These are phyloP conservation scores for Conus betulinus DNA, from an alignment of 1,140 invertebrate genomes.

Conservation along the genomic window DNA sequence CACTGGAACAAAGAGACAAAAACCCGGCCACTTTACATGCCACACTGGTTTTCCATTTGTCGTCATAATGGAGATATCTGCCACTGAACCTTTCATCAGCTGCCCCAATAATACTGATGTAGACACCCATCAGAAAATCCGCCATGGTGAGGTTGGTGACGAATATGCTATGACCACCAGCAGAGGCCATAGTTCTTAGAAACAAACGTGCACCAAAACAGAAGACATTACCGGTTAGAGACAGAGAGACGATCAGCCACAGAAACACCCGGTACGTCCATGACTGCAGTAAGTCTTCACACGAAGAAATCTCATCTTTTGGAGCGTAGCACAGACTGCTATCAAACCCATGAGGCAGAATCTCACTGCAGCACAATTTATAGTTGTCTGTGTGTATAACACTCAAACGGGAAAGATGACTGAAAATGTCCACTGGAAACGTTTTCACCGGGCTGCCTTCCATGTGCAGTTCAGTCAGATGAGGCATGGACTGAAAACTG, in stretches of 20 bases:
- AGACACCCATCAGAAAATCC: constrained; percentile 38
- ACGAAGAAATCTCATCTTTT: neutral
- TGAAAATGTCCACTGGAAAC: no score
- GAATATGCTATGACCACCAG: constrained; percentile 39
- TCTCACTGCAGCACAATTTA: neutral
- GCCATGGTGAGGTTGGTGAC: constrained; percentile 48
- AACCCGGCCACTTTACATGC: constrained; percentile 30
- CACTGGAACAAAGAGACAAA: constrained; percentile 38
- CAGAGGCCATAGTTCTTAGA: no score
- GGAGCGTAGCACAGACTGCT: neutral
- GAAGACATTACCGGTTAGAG: no score
- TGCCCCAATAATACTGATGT: constrained; percentile 30
- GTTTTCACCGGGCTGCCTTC: no score
- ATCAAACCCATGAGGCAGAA: neutral
- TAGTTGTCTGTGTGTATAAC: neutral
- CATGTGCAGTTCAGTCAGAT: no score
- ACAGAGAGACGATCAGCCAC: neutral
- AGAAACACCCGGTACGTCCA: neutral
- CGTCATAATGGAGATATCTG: constrained; percentile 16
- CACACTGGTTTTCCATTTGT: constrained; percentile 23
- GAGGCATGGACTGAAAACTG: no score
- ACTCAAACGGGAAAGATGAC: no score
- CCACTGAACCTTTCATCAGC: constrained; percentile 54
- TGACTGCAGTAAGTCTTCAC: neutral
- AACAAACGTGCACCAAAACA: no score